phyloP scores from a whole-genome alignment of 2,888 invertebrate genomes.

The Pachycephus smyrnensis region DNA sequence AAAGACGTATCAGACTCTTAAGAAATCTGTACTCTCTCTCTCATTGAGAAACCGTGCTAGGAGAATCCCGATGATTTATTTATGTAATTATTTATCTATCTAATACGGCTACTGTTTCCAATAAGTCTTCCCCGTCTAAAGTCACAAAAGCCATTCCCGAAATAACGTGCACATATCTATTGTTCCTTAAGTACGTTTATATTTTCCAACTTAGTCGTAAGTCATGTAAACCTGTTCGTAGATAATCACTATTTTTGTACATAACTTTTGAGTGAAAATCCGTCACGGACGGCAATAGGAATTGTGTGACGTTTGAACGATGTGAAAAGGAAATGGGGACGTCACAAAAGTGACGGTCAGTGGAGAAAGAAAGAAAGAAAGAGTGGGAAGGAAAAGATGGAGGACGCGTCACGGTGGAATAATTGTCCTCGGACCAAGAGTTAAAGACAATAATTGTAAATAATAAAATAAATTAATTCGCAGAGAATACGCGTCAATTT shows the following conservation, averaged over 20 bases:
- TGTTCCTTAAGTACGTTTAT: constrained; percentile 14
- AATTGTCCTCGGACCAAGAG: not conserved
- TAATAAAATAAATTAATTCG: constrained; percentile 4
- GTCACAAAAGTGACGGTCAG: not conserved
- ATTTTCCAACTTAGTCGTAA: not conserved
- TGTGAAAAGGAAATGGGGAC: not conserved
- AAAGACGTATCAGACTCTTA: not conserved
- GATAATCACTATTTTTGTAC: constrained; percentile 8
- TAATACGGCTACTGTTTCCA: not conserved
- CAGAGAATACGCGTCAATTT: not conserved
- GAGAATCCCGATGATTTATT: not conserved
- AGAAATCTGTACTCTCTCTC: not conserved
- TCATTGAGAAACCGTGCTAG: not conserved
- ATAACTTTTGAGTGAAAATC: constrained; percentile 17
- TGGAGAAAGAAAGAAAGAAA: not conserved
- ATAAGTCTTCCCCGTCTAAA: not conserved
- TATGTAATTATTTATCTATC: not conserved
- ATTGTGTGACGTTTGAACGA: not conserved
- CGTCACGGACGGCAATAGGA: not conserved
- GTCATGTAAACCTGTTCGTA: constrained; percentile 25
- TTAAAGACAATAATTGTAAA: constrained; percentile 1
- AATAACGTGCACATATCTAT: constrained; percentile 6
- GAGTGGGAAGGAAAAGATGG: no score
- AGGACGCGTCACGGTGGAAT: no score
- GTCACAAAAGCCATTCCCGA: not conserved